phyloP scores from a whole-genome alignment of 2,888 invertebrate genomes.

The Acrobasis repandana region DNA sequence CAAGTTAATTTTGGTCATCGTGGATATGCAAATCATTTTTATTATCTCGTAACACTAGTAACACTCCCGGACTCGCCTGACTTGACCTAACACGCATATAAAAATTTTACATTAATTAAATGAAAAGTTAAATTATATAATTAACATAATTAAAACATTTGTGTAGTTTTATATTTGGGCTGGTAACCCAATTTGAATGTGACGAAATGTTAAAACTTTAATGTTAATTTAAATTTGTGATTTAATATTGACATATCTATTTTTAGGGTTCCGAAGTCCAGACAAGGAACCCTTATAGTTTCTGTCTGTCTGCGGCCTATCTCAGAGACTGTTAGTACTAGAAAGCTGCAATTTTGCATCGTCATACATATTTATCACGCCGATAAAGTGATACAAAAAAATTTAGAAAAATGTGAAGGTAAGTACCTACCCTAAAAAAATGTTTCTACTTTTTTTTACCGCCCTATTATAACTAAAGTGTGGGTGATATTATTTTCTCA shows the following conservation, averaged over 20 bases:
- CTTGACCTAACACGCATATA: neutral
- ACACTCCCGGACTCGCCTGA: conserved; percentile 6
- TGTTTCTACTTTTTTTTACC: too few relatives aligned
- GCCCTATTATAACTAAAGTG: too few relatives aligned
- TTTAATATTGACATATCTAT: neutral
- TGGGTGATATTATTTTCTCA: too few relatives aligned
- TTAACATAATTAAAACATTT: conserved; percentile 12
- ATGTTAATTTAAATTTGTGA: neutral
- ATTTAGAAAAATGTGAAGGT: too few relatives aligned
- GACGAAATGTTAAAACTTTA: neutral
- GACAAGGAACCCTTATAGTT: too few relatives aligned
- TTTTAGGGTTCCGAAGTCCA: neutral
- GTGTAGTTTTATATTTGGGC: neutral
- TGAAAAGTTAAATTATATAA: conserved; percentile 1
- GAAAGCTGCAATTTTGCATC: too few relatives aligned
- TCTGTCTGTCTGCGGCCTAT: too few relatives aligned
- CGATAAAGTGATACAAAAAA: too few relatives aligned
- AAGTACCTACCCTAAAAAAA: too few relatives aligned
- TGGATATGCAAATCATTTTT: neutral
- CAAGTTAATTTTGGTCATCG: neutral
- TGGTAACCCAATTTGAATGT: neutral
- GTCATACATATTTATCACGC: too few relatives aligned
- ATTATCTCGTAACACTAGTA: conserved; percentile 8
- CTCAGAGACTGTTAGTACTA: too few relatives aligned
- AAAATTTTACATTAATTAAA: conserved; percentile 4